Evolutionary conservation across 2,113 vertebrate genomes (phyloP).

Genomic region (Capreolus pygargus): DNA sequence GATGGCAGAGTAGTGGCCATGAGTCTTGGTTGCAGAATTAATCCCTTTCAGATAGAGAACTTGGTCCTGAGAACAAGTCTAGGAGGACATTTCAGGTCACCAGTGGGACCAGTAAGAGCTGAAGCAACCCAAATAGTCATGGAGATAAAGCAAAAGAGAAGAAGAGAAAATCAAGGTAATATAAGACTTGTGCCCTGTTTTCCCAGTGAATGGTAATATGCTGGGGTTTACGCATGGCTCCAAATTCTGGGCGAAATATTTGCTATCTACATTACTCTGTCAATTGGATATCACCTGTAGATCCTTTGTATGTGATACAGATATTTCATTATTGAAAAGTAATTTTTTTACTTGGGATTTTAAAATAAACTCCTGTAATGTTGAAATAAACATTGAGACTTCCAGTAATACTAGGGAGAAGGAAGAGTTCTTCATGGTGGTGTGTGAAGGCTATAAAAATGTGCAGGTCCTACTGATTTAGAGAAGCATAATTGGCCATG

Average conservation of each 20-base stretch:
- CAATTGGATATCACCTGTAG: background rate
- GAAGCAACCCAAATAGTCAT: background rate
- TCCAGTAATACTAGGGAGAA: background rate
- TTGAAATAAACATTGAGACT: background rate
- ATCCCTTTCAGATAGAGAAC: background rate
- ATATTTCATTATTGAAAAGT: background rate
- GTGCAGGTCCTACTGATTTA: background rate
- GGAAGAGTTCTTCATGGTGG: background rate
- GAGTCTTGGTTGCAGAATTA: background rate
- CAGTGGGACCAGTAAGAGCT: background rate
- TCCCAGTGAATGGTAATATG: background rate
- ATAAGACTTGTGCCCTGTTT: background rate
- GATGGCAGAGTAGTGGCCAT: background rate
- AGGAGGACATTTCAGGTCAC: background rate
- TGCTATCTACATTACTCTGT: background rate
- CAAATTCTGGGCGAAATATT: background rate
- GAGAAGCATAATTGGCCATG: background rate
- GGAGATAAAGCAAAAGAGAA: background rate
- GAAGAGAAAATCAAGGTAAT: background rate
- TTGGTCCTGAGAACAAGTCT: background rate
- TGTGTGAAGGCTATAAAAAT: background rate
- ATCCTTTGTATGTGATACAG: background rate
- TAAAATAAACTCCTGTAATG: slow-evolving; percentile 20
- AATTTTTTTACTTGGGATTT: slow-evolving; percentile 1
- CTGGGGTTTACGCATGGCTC: background rate